phyloP scores from a whole-genome alignment of 2,888 invertebrate genomes.

The Odontomyia ornata region DNA sequence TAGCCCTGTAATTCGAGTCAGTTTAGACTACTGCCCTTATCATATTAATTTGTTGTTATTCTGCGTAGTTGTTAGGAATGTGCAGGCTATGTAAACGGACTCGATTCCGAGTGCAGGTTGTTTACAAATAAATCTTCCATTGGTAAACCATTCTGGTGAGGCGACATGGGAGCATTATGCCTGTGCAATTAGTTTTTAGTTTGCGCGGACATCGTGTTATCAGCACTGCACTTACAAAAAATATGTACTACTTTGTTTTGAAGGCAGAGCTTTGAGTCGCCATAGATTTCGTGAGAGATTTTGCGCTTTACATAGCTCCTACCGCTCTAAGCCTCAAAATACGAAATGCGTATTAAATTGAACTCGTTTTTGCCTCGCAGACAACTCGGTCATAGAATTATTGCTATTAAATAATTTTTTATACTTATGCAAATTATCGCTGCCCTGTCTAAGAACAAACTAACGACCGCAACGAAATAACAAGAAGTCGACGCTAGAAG shows the following conservation, averaged over 20 bases:
- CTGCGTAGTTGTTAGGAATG: too few relatives aligned
- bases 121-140: too few relatives aligned
- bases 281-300: neutral
- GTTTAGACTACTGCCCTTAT: too few relatives aligned
- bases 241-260: neutral
- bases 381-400: neutral
- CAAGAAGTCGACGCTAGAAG: neutral
- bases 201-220: neutral
- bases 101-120: too few relatives aligned
- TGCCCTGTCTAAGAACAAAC: neutral
- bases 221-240: neutral
- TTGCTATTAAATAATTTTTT: neutral
- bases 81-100: too few relatives aligned
- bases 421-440: constrained; percentile 7
- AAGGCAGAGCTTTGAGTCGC: neutral
- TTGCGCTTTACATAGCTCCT: neutral
- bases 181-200: neutral
- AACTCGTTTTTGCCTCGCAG: neutral
- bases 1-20: too few relatives aligned
- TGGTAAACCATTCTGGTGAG: too few relatives aligned
- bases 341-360: constrained; percentile 26
- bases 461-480: neutral
- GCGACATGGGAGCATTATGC: neutral
- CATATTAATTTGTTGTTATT: too few relatives aligned
- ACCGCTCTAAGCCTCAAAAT: neutral